Evolutionary conservation across 2,888 invertebrate genomes (phyloP).

Genomic region (Phyto melanocephala): DNA sequence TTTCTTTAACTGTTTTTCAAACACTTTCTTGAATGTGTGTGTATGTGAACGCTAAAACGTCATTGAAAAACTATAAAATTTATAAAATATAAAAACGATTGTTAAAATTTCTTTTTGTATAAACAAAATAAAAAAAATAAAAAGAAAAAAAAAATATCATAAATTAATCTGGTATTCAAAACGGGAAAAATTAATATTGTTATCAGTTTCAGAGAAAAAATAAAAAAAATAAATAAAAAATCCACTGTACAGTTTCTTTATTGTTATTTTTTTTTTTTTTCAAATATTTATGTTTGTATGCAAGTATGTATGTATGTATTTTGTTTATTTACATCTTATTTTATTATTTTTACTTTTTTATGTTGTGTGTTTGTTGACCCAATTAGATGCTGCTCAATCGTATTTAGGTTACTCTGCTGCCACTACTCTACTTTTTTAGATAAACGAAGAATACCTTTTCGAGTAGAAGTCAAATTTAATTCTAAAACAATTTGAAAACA

Average conservation of each 20-base stretch:
- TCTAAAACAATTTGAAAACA: background rate
- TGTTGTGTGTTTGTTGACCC: conserved; percentile 50
- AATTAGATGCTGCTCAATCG: conserved; percentile 41
- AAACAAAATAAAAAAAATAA: too few relatives aligned
- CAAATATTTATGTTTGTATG: conserved; percentile 34
- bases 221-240: background rate
- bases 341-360: conserved; percentile 4
- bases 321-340: background rate
- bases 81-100: background rate
- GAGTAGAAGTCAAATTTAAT: background rate
- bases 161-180: conserved; percentile 21
- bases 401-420: conserved; percentile 36
- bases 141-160: too few relatives aligned
- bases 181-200: background rate
- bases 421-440: background rate
- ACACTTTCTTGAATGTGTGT: background rate
- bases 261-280: conserved; percentile 2
- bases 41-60: background rate
- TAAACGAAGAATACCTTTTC: background rate
- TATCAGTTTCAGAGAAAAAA: conserved; percentile 35
- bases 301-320: conserved; percentile 33
- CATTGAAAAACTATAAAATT: background rate
- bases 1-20: conserved; percentile 2
- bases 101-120: background rate
- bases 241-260: conserved; percentile 1